phyloP scores from a whole-genome alignment of 2,797 vertebrate species.

The Chiroxiphia lanceolata region DNA sequence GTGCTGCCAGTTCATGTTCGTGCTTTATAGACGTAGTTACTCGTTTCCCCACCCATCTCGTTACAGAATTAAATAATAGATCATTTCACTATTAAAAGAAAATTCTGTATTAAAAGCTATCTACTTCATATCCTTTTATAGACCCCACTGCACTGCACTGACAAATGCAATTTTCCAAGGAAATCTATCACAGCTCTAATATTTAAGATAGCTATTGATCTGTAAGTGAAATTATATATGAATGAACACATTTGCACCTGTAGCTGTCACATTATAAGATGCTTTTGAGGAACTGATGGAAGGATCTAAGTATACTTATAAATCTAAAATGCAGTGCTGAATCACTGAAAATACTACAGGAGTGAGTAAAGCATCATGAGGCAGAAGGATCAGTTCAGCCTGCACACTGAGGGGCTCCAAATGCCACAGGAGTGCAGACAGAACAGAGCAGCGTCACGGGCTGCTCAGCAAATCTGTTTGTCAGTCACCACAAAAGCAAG shows the following conservation, averaged over 20 bases:
- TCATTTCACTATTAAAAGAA: neutral
- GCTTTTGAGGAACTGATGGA: neutral
- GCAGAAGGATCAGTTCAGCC: neutral
- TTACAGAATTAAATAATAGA: neutral
- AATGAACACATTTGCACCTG: conserved; percentile 3
- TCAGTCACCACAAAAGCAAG: neutral
- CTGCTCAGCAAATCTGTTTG: neutral
- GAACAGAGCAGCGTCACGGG: neutral
- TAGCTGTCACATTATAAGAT: neutral
- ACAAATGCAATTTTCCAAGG: neutral
- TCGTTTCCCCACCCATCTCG: neutral
- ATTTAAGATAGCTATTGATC: conserved; percentile 1
- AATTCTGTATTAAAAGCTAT: neutral
- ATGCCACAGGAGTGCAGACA: neutral
- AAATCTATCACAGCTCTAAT: neutral
- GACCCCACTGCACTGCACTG: neutral
- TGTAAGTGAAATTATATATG: neutral
- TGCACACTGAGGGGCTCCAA: neutral
- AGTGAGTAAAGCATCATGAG: neutral
- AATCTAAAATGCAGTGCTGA: neutral
- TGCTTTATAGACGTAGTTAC: neutral
- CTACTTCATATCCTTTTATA: neutral
- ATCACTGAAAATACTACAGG: neutral
- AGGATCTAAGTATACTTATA: neutral
- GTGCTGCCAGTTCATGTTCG: neutral